Evolutionary conservation across 2,888 invertebrate genomes (phyloP), one percentile per base, ranked within the genome.

Genomic region (Luperina testacea): DNA sequence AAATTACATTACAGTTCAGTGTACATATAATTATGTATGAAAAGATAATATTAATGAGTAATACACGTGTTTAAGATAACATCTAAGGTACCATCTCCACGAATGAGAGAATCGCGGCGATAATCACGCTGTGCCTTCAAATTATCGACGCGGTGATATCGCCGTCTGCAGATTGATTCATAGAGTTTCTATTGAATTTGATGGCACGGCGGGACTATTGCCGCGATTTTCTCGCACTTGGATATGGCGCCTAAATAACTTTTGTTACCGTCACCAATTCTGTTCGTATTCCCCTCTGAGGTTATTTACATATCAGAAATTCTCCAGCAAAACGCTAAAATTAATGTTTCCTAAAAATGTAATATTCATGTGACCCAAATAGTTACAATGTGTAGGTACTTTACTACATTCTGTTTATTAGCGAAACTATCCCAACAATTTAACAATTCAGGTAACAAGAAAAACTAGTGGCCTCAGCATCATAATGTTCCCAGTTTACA

Each of bases 401-500:
- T 51, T 42, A 69, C 57, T 48, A 72, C 80, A 51, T 64, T 74
- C n/a, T 80, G 84, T 84, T 69, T 84, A 80, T 80, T 61, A 79
- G 63, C 27, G 67, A 75, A 84, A 83, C 73, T 77, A 83, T 77
- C 64, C 72, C 61, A 75, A 84, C 76, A 76, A 77, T 77, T 84
- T 63, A 83, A 85, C 81, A 78, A 84, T 88, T 84, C 84, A 82
- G 67, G 76, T 77, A 86, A 85, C 81, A 81, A 81, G 81, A 85
- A 87, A 84, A 84, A 78, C 77, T 84, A 76, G 61, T 67, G 51
- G 32, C 79, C 64, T 72, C 70, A 67, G 68, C 59, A 73, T 76
- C 80, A 77, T 80, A 87, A 82, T 77, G 71, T 80, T 80, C 53
- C 72, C 86, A 84, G 82, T 87, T 89, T 86, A 84, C 83, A 86